Evolutionary conservation across 2,113 vertebrate genomes (phyloP), one percentile per base, ranked within the genome.

Genomic region (Cinclus cinclus): DNA sequence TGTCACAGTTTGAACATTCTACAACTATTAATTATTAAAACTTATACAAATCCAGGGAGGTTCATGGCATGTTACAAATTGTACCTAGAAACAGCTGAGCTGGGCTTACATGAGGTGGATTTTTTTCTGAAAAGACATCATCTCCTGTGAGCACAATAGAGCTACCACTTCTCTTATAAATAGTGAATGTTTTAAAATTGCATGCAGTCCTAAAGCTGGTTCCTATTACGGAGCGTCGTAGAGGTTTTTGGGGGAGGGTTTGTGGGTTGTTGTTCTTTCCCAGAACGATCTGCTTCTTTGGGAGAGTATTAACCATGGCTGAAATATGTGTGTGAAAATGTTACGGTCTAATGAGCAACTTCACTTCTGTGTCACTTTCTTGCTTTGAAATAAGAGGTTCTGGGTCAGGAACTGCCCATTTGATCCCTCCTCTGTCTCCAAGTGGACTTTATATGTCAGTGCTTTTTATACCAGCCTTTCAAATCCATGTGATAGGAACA

Each of bases 141-240:
- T 94, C 92, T 95, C 81, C 60, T 94, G 70, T 92, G 88, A 96
- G 83, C 95, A 90, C 90, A 97, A 83, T 58, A 86, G 89, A 95
- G 82, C 67, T 78, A 92, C 75, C 76, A 55, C 92, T 94, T 87
- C 70, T 92, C 89, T 82, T 96, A 90, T 71, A 93, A 96, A 82
- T 89, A 94, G 76, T 74, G 89, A 81, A 47, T 77, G 79, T 60
- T 95, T 77, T 81, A 87, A 95, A 97, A 96, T 96, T 95, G 53
- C 69, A 74, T 87, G 78, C 91, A 96, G 94, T 65, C 82, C 85
- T 97, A 83, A 96, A 94, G 90, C 96, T 97, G 92, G 93, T 97
- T 95, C 85, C 71, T 84, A 92, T 97, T 97, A 95, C 6, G 56
- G 65, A 91, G 89, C 96, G 82, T 94, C 8, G 0, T 80, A 94